Percentiles rank a stretch among this genome's conserved stretches.
Conservation (phyloP, 2,888 invertebrate species). For the Cheilosia soror region DNA sequence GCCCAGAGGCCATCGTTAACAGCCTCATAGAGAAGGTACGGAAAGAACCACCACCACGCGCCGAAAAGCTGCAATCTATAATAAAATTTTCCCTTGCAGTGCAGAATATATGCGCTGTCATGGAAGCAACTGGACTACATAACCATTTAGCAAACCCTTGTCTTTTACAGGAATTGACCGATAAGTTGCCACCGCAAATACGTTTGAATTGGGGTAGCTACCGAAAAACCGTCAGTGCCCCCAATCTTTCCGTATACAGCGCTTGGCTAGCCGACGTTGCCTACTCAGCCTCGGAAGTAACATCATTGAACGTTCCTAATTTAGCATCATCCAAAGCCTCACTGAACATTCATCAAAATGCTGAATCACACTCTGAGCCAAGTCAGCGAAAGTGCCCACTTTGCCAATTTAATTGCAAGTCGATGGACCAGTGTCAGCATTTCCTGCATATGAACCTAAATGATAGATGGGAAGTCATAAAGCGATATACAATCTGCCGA, state of each 20-base stretch:
- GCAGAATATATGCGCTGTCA: slow-evolving; percentile 26
- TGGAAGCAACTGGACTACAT: slow-evolving; percentile 13
- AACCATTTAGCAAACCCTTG: slow-evolving; percentile 2
- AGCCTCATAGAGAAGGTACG: slow-evolving; percentile 15
- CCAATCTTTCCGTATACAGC: neutral
- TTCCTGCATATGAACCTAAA: slow-evolving; percentile 14
- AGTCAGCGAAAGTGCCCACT: neutral
- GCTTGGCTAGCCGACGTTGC: slow-evolving; percentile 7
- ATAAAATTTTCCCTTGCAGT: slow-evolving; percentile 26
- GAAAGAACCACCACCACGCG: slow-evolving; percentile 4
- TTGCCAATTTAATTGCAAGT: neutral
- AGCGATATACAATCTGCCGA: slow-evolving; percentile 19
- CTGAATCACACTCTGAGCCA: neutral
- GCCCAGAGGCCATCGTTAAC: neutral
- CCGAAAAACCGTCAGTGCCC: neutral
- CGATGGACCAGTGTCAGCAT: slow-evolving; percentile 3
- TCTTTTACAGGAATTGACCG: slow-evolving; percentile 13
- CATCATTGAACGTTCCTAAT: neutral
- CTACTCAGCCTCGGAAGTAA: neutral
- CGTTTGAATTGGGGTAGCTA: slow-evolving; percentile 2
- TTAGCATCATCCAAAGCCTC: neutral
- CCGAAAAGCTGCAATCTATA: slow-evolving; percentile 25
- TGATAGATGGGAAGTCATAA: slow-evolving; percentile 14
- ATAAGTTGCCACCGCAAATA: slow-evolving; percentile 11
- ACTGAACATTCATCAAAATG: neutral